Conservation (phyloP, 2,797 vertebrate species). For the Paratrypauchen microcephalus region DNA sequence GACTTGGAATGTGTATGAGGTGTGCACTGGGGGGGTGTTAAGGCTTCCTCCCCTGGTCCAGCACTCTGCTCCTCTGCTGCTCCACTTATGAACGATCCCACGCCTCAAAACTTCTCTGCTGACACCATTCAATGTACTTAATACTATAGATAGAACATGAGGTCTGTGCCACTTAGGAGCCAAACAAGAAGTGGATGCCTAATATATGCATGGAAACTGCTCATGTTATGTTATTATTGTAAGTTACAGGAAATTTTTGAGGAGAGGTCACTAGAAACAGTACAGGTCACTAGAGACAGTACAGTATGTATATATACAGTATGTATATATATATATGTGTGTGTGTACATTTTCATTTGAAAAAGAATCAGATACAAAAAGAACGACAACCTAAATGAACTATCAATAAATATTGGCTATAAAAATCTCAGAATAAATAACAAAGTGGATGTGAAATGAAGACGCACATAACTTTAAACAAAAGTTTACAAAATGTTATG, state of each 20-base stretch:
- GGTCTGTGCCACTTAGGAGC: conserved; percentile 14
- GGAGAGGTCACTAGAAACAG: too few species aligned
- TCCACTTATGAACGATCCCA: conserved; percentile 58
- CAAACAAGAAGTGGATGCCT: neutral
- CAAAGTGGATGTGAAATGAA: neutral
- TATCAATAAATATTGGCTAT: too few species aligned
- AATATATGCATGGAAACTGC: too few species aligned
- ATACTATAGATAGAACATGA: conserved; percentile 38
- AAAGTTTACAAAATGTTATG: neutral
- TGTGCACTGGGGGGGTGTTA: conserved; percentile 47
- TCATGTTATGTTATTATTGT: too few species aligned
- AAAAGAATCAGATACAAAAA: too few species aligned
- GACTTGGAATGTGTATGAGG: conserved; percentile 54
- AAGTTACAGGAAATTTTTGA: too few species aligned
- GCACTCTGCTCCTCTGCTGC: conserved; percentile 35
- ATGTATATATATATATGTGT: too few species aligned
- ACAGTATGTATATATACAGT: too few species aligned
- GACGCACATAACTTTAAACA: neutral
- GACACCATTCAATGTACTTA: conserved; percentile 32
- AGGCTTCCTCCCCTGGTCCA: conserved; percentile 55
- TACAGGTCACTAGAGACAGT: too few species aligned
- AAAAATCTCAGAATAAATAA: neutral
- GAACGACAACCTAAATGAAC: too few species aligned
- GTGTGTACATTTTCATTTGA: too few species aligned
- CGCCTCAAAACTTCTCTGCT: conserved; percentile 53